phyloP scores from a whole-genome alignment of 2,113 vertebrate genomes.

The Mesitornis unicolor region DNA sequence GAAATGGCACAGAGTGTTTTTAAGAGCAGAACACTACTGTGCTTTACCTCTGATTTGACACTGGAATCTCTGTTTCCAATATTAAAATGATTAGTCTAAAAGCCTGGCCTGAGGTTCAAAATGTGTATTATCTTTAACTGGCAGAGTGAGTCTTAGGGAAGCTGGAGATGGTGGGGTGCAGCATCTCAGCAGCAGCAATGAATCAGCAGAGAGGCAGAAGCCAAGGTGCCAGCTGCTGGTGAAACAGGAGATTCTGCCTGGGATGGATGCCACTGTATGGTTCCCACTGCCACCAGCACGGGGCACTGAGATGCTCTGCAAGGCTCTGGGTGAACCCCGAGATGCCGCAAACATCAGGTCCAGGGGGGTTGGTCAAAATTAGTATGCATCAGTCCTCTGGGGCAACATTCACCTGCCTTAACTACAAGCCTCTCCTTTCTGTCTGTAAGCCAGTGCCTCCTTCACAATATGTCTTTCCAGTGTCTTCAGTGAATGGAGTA shows the following conservation, averaged over 20 bases:
- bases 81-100: neutral
- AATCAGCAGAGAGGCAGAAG: neutral
- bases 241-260: neutral
- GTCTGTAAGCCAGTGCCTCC: neutral
- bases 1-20: neutral
- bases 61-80: neutral
- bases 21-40: neutral
- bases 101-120: neutral
- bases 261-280: neutral
- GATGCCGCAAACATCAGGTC: neutral
- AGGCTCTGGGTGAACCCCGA: neutral
- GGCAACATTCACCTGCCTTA: neutral
- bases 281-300: accelerated
- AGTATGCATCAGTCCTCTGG: neutral
- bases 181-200: neutral
- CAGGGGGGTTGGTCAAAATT: accelerated
- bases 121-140: neutral
- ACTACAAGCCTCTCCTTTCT: neutral
- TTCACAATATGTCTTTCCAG: accelerated
- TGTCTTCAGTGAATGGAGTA: neutral
- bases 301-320: neutral
- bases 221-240: neutral
- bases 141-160: neutral
- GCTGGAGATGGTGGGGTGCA: neutral
- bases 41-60: neutral